phyloP scores from a whole-genome alignment of 2,888 invertebrate genomes.

The Catocala nupta region DNA sequence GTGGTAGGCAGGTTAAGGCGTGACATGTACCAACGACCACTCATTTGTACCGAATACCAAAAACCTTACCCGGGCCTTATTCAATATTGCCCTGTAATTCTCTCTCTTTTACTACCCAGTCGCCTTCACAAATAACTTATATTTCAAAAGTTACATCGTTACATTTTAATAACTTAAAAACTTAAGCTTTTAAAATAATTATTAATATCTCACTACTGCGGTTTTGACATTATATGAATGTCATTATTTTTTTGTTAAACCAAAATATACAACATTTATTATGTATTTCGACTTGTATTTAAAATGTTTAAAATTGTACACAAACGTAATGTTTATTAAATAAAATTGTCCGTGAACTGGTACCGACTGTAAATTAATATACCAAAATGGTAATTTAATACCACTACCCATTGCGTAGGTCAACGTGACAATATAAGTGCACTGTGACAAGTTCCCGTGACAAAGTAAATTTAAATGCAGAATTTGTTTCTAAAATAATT shows the following conservation, averaged over 20 bases:
- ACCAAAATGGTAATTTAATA: background rate
- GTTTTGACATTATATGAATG: background rate
- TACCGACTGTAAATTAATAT: conserved; percentile 4
- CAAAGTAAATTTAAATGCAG: no score
- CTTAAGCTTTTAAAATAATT: background rate
- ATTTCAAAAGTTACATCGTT: background rate
- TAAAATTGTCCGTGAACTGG: background rate
- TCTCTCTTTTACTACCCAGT: background rate
- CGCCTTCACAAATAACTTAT: conserved; percentile 9
- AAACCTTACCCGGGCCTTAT: background rate
- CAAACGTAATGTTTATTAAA: background rate
- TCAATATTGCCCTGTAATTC: conserved; percentile 12
- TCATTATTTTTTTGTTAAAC: background rate
- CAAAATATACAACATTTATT: background rate
- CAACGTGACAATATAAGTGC: background rate
- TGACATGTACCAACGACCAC: no score
- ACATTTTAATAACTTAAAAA: background rate
- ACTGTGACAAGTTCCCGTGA: no score
- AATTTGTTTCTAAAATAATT: no score
- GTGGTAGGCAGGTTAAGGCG: no score
- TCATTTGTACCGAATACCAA: background rate
- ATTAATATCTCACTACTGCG: conserved; percentile 1
- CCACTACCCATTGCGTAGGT: background rate
- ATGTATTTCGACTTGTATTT: background rate
- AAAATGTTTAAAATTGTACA: no score